A percentile compares a stretch with the other conserved stretches of the same genome.
phyloP scores from a whole-genome alignment of 1,140 invertebrate genomes.

The Trichonephila inaurata region DNA sequence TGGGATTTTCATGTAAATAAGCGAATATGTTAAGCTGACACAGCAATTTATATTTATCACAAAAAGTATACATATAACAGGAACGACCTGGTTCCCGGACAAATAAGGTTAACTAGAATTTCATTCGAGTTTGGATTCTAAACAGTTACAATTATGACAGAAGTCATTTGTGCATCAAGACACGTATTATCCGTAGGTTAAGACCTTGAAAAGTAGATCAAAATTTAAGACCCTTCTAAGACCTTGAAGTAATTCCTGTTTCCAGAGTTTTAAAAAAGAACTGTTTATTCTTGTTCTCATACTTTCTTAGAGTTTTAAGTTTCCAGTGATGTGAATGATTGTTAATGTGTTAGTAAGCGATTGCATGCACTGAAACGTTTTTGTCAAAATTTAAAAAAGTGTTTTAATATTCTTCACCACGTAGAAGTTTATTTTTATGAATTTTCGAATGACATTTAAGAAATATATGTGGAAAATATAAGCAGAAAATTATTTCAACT shows the following conservation, averaged over 20 bases:
- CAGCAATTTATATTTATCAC: too few relatives aligned
- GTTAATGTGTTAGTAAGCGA: too few relatives aligned
- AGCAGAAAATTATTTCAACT: too few relatives aligned
- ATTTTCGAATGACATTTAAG: too few relatives aligned
- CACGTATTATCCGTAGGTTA: not conserved
- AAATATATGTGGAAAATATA: too few relatives aligned
- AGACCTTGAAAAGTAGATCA: slow-evolving; percentile 8
- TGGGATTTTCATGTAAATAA: not conserved
- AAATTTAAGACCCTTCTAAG: not conserved
- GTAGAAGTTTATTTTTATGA: too few relatives aligned
- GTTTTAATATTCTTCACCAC: too few relatives aligned
- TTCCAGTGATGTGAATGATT: not conserved
- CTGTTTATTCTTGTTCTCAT: not conserved
- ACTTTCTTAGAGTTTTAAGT: not conserved
- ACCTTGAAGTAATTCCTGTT: slow-evolving; percentile 4
- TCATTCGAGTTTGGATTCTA: not conserved
- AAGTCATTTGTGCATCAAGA: not conserved
- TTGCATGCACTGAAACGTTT: too few relatives aligned
- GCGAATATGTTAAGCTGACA: too few relatives aligned
- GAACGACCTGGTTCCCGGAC: not conserved
- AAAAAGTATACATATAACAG: too few relatives aligned
- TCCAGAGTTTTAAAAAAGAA: not conserved
- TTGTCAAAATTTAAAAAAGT: too few relatives aligned
- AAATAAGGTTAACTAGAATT: not conserved
- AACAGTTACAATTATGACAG: not conserved